phyloP scores from a whole-genome alignment of 2,888 invertebrate genomes.

The Tetropium fuscum region DNA sequence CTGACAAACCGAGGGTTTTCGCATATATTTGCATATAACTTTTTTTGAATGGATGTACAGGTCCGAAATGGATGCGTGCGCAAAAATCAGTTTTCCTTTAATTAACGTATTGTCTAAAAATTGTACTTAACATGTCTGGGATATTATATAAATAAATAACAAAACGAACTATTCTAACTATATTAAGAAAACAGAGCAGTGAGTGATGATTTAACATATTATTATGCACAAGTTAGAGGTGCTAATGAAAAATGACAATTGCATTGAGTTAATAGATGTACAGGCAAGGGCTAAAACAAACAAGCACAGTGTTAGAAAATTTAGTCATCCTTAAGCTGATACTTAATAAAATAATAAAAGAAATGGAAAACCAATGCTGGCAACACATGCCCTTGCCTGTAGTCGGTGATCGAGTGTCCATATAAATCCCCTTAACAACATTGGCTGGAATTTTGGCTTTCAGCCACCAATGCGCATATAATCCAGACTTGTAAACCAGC shows the following conservation, averaged over 20 bases:
- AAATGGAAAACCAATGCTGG: constrained; percentile 31
- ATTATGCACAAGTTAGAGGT: constrained; percentile 1
- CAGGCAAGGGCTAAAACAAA: constrained; percentile 54
- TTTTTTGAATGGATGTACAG: no score
- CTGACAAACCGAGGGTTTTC: no score
- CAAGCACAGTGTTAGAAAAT: constrained; percentile 43
- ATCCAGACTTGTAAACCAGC: constrained; percentile 80
- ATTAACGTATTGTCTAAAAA: neutral
- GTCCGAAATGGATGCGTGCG: no score
- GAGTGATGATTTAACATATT: neutral
- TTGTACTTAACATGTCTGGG: neutral
- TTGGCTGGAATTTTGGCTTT: constrained; percentile 83
- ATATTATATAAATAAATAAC: neutral
- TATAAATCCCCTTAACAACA: constrained; percentile 67
- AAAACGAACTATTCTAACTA: neutral
- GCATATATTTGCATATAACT: no score
- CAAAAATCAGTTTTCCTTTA: no score
- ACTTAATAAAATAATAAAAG: constrained; percentile 3
- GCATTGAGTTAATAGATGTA: constrained; percentile 40
- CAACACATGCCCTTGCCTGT: constrained; percentile 66
- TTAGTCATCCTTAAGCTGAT: constrained; percentile 29
- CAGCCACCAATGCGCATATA: constrained; percentile 95
- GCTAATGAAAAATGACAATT: constrained; percentile 1
- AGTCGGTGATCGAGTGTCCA: constrained; percentile 59
- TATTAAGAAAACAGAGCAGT: constrained; percentile 5